Conservation (phyloP, 2,888 invertebrate genomes). For the Metallyticus violacea region DNA sequence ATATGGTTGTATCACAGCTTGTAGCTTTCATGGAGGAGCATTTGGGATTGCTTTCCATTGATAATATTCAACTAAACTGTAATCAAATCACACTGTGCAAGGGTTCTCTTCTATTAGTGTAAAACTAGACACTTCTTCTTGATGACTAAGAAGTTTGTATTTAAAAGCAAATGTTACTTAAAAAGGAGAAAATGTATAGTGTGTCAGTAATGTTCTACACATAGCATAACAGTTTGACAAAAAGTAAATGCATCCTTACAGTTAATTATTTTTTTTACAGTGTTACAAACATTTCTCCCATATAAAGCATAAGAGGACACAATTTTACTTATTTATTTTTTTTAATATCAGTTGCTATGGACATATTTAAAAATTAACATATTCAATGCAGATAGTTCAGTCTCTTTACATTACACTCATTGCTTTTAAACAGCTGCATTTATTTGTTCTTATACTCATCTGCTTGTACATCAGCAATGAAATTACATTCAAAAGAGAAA, state of each 20-base stretch:
- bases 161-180: neutral
- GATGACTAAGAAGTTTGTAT: conserved; percentile 8
- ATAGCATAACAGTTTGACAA: neutral
- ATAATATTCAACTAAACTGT: conserved; percentile 28
- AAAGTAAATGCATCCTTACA: neutral
- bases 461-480: neutral
- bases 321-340: neutral
- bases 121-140: conserved; percentile 15
- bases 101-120: conserved; percentile 17
- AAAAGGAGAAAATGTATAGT: neutral
- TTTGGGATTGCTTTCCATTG: conserved; percentile 29
- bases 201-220: neutral
- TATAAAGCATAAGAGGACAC: neutral
- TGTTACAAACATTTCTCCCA: neutral
- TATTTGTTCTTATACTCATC: neutral
- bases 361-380: neutral
- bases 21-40: conserved; percentile 30
- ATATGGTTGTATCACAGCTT: conserved; percentile 32
- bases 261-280: neutral
- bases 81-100: conserved; percentile 28
- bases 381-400: neutral
- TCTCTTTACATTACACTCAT: neutral
- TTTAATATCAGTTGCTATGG: neutral
- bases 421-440: neutral
- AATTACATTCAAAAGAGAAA: too few relatives aligned